Base-by-base conservation (phyloP, 2,113 vertebrate species). In the Proterorhinus semilunaris region DNA sequence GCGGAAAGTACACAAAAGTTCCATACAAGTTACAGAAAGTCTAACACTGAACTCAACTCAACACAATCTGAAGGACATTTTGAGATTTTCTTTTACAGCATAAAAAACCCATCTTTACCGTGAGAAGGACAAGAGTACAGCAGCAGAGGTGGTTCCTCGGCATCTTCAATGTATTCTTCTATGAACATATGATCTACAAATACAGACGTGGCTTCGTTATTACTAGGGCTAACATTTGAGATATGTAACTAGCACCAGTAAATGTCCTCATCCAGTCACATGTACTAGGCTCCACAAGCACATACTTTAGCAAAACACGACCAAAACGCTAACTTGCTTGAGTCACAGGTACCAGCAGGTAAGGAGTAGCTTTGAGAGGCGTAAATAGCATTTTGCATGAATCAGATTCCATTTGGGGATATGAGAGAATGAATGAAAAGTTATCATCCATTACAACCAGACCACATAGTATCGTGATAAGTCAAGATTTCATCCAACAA, bases 111-210 rank as follows among this genome's bases (percentile, higher is more conserved):
- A 48, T 50, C 57, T 68, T 80, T 87, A 94, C 94, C 64, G 83
- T 76, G 50, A 94, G 75, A 70, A 93, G 86, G 71, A 90, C 68
- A 27, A 92, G 71, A 81, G 89, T 78, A 51, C 86, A 83, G 76
- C 88, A 90, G 88, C 74, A 90, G 83, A 91, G 86, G 87, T 88
- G 87, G 90, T 89, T 92, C 91, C 61, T 93, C 91, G 86, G 93
- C 93, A 89, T 95, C 91, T 91, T 91, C 90, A 90, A 87, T 59
- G 83, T 84, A 78, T 83, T 91, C 89, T 68, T 88, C 90, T 91
- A 90, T 91, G 86, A 83, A 65, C 90, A 92, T 93, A 93, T 84
- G 91, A 92, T 86, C 91, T 93, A 63, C 10, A 62, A 42, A 47
- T 21, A 58, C 12, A 54, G 27, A 66, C 13, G 48, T 0, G 57